Base-by-base conservation (phyloP, 2,888 invertebrate genomes). In the Dioctria linearis region DNA sequence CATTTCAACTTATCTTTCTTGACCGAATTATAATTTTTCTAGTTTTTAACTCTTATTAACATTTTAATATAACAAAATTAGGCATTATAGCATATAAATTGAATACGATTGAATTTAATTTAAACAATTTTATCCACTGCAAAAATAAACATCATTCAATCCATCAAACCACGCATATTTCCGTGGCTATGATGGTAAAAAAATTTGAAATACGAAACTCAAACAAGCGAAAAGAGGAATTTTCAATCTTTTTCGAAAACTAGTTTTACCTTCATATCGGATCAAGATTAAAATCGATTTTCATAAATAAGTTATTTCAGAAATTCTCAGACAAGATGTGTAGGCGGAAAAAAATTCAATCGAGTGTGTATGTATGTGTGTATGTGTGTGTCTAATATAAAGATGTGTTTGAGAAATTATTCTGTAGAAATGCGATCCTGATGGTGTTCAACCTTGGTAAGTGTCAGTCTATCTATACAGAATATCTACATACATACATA, bases 211-310 rank as follows among this genome's bases (percentile, higher is more conserved):
- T 69, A 37, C 3, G 51, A 69, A 69, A 51, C 40, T 69, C 54
- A 69, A 67, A 25, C 25, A 25, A 51, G 54, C 39, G 54, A 69
- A n/a, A 25, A 39, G 5, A 39, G 54, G n/a, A 69, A 69, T 69
- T 69, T 69, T 69, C 69, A 69, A 69, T 69, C 51, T 51, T 37
- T 42, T 46, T 25, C 25, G 51, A 69, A 69, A 69, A 69, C 69
- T 69, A 69, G 69, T 69, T 25, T 25, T 69, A 69, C 51, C 69
- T 4, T 11, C 69, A 69, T 51, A 40, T 61, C 61, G 61, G 8
- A 69, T 69, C 69, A 69, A 46, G 69, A 69, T 69, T 69, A 69
- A 69, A 69, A 69, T 69, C 69, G 69, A 69, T 69, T 69, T 69
- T 51, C 69, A 39, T 69, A 69, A 69, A 51, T 46, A 69, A 69